These are phyloP conservation scores for Bryconaethiops microstoma DNA, from an alignment of 2,797 vertebrate genomes.

Conservation along the genomic window DNA sequence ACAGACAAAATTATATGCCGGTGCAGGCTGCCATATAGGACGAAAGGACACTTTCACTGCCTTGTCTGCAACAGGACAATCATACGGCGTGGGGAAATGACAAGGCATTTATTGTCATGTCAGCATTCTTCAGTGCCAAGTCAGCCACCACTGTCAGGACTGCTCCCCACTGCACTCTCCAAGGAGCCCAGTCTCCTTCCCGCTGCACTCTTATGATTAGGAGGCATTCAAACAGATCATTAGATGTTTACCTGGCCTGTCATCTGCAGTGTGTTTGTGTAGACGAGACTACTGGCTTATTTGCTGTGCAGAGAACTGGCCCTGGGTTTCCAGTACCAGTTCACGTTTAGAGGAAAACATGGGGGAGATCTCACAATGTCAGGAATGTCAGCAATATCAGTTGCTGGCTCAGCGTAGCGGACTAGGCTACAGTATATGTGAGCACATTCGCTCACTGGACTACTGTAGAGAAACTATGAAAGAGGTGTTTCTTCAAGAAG, in stretches of 20 bases:
- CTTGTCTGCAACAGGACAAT: too few relatives aligned
- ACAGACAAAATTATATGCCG: not conserved
- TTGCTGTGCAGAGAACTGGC: slow-evolving; percentile 25
- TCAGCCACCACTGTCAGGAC: too few relatives aligned
- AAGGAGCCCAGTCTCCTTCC: too few relatives aligned
- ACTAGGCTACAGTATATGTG: too few relatives aligned
- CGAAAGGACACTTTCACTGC: not conserved
- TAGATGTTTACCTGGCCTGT: not conserved
- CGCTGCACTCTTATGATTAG: too few relatives aligned
- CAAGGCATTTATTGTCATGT: too few relatives aligned
- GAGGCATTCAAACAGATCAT: not conserved
- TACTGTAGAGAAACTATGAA: too few relatives aligned
- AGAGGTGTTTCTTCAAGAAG: too few relatives aligned
- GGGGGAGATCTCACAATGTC: slow-evolving; percentile 2
- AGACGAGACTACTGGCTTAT: slow-evolving; percentile 23
- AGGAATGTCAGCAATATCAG: slow-evolving; percentile 21
- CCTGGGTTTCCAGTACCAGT: slow-evolving; percentile 40
- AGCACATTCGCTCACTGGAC: too few relatives aligned
- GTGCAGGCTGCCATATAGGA: not conserved
- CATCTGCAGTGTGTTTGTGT: slow-evolving; percentile 32
- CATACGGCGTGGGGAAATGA: too few relatives aligned
- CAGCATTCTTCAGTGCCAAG: too few relatives aligned
- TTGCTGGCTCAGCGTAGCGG: slow-evolving; percentile 3
- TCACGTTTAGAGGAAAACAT: slow-evolving; percentile 26
- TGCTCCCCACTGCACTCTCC: too few relatives aligned